A percentile compares a stretch with the other conserved stretches of the same genome.
These are phyloP conservation scores for Brachionus rubens DNA, from an alignment of 1,140 invertebrate genomes.

Conservation along the genomic window DNA sequence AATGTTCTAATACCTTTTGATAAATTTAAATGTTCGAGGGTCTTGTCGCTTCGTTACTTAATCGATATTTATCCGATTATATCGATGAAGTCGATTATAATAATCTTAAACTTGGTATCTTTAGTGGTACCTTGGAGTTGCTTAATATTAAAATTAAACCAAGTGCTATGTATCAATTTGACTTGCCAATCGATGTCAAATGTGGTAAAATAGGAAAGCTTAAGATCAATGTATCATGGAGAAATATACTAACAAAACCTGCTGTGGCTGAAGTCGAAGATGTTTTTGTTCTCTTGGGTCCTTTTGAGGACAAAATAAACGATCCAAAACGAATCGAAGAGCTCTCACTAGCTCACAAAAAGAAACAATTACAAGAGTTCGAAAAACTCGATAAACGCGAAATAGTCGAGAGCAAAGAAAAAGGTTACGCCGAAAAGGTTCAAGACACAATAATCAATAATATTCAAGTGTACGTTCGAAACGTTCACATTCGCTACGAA, in stretches of 20 bases:
- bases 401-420: constrained; percentile 33
- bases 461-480: constrained; percentile 35
- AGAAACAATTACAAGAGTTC: constrained; percentile 31
- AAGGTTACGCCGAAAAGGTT: constrained; percentile 29
- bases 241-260: constrained; percentile 37
- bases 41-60: constrained; percentile 72
- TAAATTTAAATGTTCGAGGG: constrained; percentile 71
- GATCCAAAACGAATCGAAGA: constrained; percentile 39
- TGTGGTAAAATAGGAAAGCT: constrained; percentile 36
- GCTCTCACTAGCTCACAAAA: background rate
- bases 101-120: constrained; percentile 76
- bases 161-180: constrained; percentile 44
- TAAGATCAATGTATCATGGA: constrained; percentile 43
- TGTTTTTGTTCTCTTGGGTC: constrained; percentile 32
- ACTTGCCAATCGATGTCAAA: constrained; percentile 38
- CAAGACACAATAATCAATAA: constrained; percentile 46
- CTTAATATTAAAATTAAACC: constrained; percentile 41
- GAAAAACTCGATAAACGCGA: constrained; percentile 38
- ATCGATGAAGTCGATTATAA: constrained; percentile 76
- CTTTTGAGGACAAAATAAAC: constrained; percentile 26
- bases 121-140: constrained; percentile 65
- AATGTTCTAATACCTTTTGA: too few species aligned
- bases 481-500: constrained; percentile 46
- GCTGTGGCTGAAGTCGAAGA: constrained; percentile 28
- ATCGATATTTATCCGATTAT: constrained; percentile 75